Percentiles rank a stretch among this genome's conserved stretches.
Evolutionary conservation across 2,113 vertebrate species (phyloP).

Genomic region (Eulemur rufifrons): DNA sequence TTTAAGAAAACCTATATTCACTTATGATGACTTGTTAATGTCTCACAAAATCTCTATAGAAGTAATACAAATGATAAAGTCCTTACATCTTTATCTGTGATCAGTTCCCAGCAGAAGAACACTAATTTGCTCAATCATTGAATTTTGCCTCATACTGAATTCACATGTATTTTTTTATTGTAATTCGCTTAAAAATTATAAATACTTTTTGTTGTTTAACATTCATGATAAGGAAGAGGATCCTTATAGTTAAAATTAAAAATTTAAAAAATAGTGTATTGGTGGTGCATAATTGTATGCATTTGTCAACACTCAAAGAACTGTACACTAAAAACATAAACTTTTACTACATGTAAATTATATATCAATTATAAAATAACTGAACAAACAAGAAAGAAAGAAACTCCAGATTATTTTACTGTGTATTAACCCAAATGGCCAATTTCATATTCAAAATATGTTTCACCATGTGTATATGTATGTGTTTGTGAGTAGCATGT

Average conservation of each 20-base stretch:
- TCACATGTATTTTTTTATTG: neutral
- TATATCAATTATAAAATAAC: neutral
- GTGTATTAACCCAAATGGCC: neutral
- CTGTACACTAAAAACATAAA: neutral
- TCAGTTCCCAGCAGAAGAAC: neutral
- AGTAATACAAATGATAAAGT: neutral
- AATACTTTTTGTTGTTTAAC: neutral
- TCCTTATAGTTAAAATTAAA: neutral
- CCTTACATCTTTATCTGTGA: neutral
- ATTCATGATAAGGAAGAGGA: neutral
- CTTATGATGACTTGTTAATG: neutral
- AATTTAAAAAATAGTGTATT: neutral
- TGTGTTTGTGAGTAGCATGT: neutral
- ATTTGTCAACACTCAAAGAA: neutral
- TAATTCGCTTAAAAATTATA: neutral
- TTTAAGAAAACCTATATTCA: neutral
- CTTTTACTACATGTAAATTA: neutral
- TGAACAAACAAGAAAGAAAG: neutral
- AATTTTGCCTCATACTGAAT: neutral
- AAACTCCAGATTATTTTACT: neutral
- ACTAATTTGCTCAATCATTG: neutral
- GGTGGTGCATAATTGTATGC: neutral
- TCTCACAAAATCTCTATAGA: neutral
- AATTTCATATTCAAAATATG: neutral
- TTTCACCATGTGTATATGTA: neutral